Base-by-base conservation (phyloP, 1,140 invertebrate species). In the Drosophila funebris region DNA sequence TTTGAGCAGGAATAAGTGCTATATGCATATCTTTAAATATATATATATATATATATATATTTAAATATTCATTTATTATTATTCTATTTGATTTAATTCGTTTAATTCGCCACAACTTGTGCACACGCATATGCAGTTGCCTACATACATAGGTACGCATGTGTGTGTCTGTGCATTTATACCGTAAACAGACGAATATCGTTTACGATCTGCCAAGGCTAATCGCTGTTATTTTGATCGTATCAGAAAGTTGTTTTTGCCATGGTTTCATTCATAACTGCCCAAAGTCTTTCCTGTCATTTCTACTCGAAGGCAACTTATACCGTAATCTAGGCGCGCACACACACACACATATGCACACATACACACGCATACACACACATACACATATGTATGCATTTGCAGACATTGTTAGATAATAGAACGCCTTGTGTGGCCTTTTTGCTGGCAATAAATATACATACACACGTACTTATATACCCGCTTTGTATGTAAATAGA, bases 231-330 rank as follows among this genome's bases (percentile, higher is more conserved):
- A 27, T 11, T 48, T 31, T 41, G 56, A 58, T 60, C 64, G 56
- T 68, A 68, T 60, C 64, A 16, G 64, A 68, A 60, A 68, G 64
- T 68, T 68, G 64, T 58, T 68, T 68, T 41, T 41, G 27, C 18
- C 41, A 50, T 68, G 56, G 22, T 50, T 61, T 68, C 64, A 67
- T 60, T 67, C 64, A 67, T 48, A 67, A 57, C 56, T 39, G 44
- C 16, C 39, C 13, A 54, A 54, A 56, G 50, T 37, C 8, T 39
- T 60, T 68, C 56, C 64, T 67, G 33, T 61, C 44, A 58, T 58
- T 46, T 43, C 39, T 56, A 33, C 52, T 24, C 8, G 22, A 53
- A 60, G 43, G 14, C 39, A 33, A 46, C 6, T 22, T 54, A 43
- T 46, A 46, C 27, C 22, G 14, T 50, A 48, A 41, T 20, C 33